Evolutionary conservation across 2,113 vertebrate genomes (phyloP), one percentile per base, ranked within the genome.

Genomic region (Corapipo altera): DNA sequence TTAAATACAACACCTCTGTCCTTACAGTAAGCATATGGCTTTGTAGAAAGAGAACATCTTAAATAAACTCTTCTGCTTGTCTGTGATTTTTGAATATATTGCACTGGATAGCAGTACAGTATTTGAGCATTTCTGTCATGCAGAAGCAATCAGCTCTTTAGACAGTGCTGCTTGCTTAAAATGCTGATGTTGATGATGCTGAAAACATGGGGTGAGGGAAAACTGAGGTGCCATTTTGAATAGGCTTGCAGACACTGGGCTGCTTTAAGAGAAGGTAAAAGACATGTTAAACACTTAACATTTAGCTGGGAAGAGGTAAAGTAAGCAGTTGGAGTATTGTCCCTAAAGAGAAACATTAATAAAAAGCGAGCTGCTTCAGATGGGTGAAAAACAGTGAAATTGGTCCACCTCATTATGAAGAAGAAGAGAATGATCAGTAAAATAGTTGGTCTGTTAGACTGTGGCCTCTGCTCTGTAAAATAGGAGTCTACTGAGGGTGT

Each of bases 91-190:
- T 51, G 1, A 69, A 69, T 54, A 15, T 35, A 58, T 41, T 24
- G 64, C 51, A 27, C 65, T 77, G 65, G 62, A 49, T 77, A 72
- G n/a, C 27, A 75, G 26, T 19, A 30, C 0, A 3, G 24, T 33
- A 37, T 85, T 71, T 77, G 15, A 89, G 8, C 46, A 23, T 24
- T 74, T 83, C 39, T 83, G 37, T 54, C 51, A 51, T 77, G 71
- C 78, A 82, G 74, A 93, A 96, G 69, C 54, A 90, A 91, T 41
- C 24, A 62, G 28, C 39, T 91, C 82, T 96, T 94, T 49, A 94
- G 94, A 74, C 5, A 12, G 51, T 65, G 44, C 85, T 96, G 67
- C 70, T 93, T 90, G 61, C 85, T 85, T 93, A 74, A 89, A 73
- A 71, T 12, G 10, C 39, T 51, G 59, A 76, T 91, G 84, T 59